phyloP scores from a whole-genome alignment of 1,140 invertebrate species.

The Drosophila nigrodunni region DNA sequence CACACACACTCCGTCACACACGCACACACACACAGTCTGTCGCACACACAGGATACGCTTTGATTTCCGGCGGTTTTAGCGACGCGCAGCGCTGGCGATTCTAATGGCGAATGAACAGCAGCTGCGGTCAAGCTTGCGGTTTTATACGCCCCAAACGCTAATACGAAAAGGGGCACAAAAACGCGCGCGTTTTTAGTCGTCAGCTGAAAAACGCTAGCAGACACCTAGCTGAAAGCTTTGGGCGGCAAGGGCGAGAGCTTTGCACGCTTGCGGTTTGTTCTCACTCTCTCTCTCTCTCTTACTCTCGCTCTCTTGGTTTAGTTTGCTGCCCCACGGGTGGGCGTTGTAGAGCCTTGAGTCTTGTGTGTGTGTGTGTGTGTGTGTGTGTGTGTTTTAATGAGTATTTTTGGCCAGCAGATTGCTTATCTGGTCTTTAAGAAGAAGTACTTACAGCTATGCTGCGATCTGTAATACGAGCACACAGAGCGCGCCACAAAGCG shows the following conservation, averaged over 20 bases:
- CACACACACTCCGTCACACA: constrained; percentile 5
- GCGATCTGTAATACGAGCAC: constrained; percentile 27
- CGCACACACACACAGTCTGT: constrained; percentile 1
- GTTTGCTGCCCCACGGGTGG: constrained; percentile 22
- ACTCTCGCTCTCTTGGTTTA: not conserved
- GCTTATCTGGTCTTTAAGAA: constrained; percentile 66
- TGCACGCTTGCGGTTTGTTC: constrained; percentile 21
- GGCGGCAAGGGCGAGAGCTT: constrained; percentile 40
- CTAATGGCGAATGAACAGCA: constrained; percentile 76
- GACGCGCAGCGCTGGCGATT: constrained; percentile 68
- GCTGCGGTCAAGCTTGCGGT: constrained; percentile 78
- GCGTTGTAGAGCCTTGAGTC: constrained; percentile 61
- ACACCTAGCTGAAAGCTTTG: constrained; percentile 18
- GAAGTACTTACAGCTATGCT: not conserved
- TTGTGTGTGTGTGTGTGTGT: not conserved
- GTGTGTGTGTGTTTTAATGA: constrained; percentile 54
- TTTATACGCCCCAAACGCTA: constrained; percentile 56
- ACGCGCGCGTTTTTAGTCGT: constrained; percentile 38
- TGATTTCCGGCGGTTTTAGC: constrained; percentile 47
- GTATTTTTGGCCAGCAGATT: constrained; percentile 68
- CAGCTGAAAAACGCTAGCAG: constrained; percentile 43
- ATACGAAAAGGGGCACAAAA: constrained; percentile 3
- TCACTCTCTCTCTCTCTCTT: not conserved
- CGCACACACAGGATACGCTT: constrained; percentile 48
- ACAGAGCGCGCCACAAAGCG: constrained; percentile 48